Evolutionary conservation across 2,113 vertebrate genomes (phyloP), one percentile per base, ranked within the genome.

Genomic region (Pseudorectes ferrugineus): DNA sequence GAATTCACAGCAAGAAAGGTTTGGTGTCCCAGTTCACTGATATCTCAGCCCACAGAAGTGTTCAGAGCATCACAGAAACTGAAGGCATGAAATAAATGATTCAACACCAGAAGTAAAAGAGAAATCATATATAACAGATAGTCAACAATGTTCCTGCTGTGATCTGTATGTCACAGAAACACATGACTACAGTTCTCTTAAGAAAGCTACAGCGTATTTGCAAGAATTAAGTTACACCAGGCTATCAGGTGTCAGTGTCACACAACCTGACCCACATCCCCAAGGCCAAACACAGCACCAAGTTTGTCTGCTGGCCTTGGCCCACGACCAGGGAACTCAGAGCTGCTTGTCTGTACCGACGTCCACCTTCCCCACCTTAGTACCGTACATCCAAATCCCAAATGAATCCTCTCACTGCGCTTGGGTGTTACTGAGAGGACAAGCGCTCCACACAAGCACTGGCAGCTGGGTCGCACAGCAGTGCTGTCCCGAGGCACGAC

Each of bases 271-370:
- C 61, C 5, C 38, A 33, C 6, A 11, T 10, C 35, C 33, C 23
- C 54, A 58, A 29, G 46, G 55, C 28, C 67, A 73, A 84, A 65
- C 1, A 3, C 38, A 68, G 62, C 28, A 58, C 23, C 4, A 5
- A 1, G 1, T 35, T 76, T 59, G 62, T 59, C 48, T 38, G 2
- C 15, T 62, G 70, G 25, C 35, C 28, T 66, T 71, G 55, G 25
- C 45, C 61, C 43, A n/a, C 45, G 77, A 0, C 1, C 4, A n/a
- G 13, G 31, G 12, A 83, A 33, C 54, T 11, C 12, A 26, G 19
- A 85, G 51, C 29, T 38, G 33, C 63, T 36, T 19, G 7, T 40
- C 31, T 3, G 1, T 28, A 33, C 43, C 3, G 0, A 4, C 1
- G 15, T 13, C 62, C 28, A 38, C 17, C 52, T 55, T 40, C 35